Evolutionary conservation across 1,140 invertebrate genomes (phyloP).

Genomic region (Coptotermes formosanus): DNA sequence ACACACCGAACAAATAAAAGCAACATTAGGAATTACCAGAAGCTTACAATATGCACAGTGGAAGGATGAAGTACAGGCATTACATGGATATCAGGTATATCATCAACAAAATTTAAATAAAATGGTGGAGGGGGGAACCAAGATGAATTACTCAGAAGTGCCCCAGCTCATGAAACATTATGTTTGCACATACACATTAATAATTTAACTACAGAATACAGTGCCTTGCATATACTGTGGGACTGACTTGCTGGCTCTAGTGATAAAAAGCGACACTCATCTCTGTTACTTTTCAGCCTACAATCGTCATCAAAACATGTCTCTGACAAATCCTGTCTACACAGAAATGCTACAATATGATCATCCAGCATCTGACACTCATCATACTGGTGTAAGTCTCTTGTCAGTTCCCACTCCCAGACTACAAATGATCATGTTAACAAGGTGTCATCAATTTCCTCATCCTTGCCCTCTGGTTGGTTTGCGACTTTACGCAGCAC

Average conservation of each 20-base stretch:
- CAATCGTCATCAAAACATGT: not conserved
- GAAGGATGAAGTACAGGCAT: not conserved
- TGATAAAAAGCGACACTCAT: not conserved
- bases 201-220: not conserved
- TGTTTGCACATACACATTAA: not conserved
- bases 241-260: not conserved
- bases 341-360: not conserved
- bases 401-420: not conserved
- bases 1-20: not conserved
- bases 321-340: not conserved
- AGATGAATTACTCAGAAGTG: conserved; percentile 26
- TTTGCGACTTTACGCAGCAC: conserved; percentile 70
- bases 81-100: not conserved
- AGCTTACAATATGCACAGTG: not conserved
- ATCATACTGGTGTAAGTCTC: not conserved
- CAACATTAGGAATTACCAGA: not conserved
- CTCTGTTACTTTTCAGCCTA: not conserved
- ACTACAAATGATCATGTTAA: conserved; percentile 62
- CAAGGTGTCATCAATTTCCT: conserved; percentile 89
- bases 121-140: not conserved
- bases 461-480: conserved; percentile 78
- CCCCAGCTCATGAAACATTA: conserved; percentile 6
- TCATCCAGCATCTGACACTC: not conserved
- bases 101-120: not conserved
- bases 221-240: not conserved